Percentiles rank a stretch among this genome's conserved stretches.
Evolutionary conservation across 2,113 vertebrate genomes (phyloP).

Genomic region (Spermophilus dauricus): DNA sequence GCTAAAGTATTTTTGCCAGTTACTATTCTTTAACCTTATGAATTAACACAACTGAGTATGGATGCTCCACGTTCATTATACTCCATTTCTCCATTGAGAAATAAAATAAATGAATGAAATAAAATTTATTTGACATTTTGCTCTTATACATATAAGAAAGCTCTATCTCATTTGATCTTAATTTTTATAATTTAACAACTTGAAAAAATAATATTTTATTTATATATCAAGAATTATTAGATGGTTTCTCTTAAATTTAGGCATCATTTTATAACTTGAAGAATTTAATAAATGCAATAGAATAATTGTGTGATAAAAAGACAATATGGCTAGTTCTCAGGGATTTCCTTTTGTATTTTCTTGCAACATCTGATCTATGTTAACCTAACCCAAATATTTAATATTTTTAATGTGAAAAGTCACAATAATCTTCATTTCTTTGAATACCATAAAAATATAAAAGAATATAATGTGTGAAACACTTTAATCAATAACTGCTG

Average conservation of each 20-base stretch:
- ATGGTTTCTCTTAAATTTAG: background rate
- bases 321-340: background rate
- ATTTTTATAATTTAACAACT: background rate
- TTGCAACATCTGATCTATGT: background rate
- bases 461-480: background rate
- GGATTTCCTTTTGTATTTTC: background rate
- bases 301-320: background rate
- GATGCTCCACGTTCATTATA: background rate
- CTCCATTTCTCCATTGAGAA: background rate
- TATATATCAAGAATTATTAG: background rate
- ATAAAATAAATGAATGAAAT: background rate
- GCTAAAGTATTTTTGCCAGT: background rate
- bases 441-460: background rate
- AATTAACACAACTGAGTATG: background rate
- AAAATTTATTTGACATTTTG: background rate
- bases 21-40: background rate
- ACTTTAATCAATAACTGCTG: background rate
- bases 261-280: background rate
- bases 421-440: background rate
- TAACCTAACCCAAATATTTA: background rate
- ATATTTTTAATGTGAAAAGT: constrained; percentile 1
- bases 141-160: background rate
- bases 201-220: background rate
- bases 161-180: background rate
- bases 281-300: background rate